Evolutionary conservation across 2,888 invertebrate genomes (phyloP).

Genomic region (Cataglyphis albicans): DNA sequence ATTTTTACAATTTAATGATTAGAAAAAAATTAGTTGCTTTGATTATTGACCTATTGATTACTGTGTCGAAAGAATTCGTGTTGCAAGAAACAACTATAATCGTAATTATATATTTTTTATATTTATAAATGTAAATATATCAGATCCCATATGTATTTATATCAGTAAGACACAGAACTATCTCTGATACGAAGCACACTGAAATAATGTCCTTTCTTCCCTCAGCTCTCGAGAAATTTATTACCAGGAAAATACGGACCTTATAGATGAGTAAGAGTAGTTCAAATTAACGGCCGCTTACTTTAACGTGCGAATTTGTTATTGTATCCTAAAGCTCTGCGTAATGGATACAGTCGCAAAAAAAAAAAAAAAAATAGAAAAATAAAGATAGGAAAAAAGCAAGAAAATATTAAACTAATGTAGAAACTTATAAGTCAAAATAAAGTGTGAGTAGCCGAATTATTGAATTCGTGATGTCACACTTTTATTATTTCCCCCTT

Average conservation of each 20-base stretch:
- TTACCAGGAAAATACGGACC: constrained; percentile 76
- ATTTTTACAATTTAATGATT: constrained; percentile 3
- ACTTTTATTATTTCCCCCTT: neutral
- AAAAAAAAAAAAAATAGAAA: constrained; percentile 9
- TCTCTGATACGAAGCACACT: constrained; percentile 33
- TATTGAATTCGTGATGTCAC: constrained; percentile 12
- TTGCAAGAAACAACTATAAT: neutral
- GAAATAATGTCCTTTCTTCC: constrained; percentile 44
- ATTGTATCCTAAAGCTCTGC: constrained; percentile 59
- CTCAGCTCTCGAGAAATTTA: constrained; percentile 72
- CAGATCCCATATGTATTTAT: constrained; percentile 56
- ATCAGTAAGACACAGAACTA: constrained; percentile 47
- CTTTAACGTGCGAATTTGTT: constrained; percentile 68
- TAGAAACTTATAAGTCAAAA: constrained; percentile 9
- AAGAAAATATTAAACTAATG: neutral
- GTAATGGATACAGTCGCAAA: constrained; percentile 57
- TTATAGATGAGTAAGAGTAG: constrained; percentile 50
- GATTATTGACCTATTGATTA: constrained; percentile 15
- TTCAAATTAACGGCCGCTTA: constrained; percentile 66
- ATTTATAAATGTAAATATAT: constrained; percentile 58
- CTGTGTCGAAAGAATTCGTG: constrained; percentile 1
- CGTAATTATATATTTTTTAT: neutral
- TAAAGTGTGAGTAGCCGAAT: constrained; percentile 5
- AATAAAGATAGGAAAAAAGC: constrained; percentile 21
- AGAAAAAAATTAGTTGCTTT: neutral